Percentiles rank a stretch among this genome's conserved stretches.
phyloP scores from a whole-genome alignment of 2,113 vertebrate genomes.

The Madoqua kirkii region DNA sequence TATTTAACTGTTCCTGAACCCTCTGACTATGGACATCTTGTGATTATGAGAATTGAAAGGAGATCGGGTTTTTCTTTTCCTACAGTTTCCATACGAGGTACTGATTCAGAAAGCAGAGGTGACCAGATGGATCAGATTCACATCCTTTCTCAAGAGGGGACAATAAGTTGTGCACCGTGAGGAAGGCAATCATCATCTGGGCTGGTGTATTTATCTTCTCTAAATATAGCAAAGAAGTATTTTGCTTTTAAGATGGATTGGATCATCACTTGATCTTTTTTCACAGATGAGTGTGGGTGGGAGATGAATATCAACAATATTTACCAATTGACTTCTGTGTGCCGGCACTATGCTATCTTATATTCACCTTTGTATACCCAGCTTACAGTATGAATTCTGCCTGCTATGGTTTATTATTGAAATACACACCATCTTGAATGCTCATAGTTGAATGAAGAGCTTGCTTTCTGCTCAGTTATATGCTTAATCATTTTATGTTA shows the following conservation, averaged over 20 bases:
- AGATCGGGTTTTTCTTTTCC: neutral
- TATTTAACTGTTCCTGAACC: neutral
- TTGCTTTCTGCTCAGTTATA: neutral
- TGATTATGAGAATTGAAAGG: neutral
- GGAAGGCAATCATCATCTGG: neutral
- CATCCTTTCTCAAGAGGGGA: neutral
- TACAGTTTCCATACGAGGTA: neutral
- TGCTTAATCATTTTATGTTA: neutral
- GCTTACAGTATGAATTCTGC: neutral
- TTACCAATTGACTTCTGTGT: rapidly evolving
- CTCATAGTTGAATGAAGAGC: neutral
- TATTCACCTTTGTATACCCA: neutral
- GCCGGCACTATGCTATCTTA: neutral
- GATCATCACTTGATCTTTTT: neutral
- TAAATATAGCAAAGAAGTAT: neutral
- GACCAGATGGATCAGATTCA: neutral
- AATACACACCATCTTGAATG: neutral
- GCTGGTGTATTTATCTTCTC: neutral
- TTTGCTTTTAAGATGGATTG: neutral
- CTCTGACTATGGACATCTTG: neutral
- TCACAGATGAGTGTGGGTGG: neutral
- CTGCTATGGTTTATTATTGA: neutral
- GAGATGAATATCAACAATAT: neutral
- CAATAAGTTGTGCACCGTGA: neutral
- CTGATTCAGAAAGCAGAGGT: neutral